Percentiles rank a stretch among this genome's conserved stretches.
phyloP scores from a whole-genome alignment of 1,140 invertebrate species.

The Macrobrachium rosenbergii region DNA sequence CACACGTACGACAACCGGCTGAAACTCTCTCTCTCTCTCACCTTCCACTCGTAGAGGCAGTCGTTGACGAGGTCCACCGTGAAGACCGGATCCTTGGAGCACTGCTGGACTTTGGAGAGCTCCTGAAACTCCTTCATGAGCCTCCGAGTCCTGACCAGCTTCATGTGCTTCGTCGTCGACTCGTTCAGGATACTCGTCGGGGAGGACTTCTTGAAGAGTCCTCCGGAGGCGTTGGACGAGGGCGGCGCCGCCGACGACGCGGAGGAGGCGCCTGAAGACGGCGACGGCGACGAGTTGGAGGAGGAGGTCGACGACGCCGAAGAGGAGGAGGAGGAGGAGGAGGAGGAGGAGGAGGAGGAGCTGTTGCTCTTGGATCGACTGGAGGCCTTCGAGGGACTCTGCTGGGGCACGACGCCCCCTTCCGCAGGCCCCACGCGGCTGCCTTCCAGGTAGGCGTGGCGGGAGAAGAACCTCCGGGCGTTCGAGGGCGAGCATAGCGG shows the following conservation, averaged over 20 bases:
- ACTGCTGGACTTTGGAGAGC: conserved; percentile 79
- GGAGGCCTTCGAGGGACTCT: no score
- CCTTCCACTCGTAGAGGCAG: conserved; percentile 93
- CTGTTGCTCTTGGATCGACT: neutral
- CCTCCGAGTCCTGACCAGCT: conserved; percentile 80
- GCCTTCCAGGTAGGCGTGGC: conserved; percentile 31
- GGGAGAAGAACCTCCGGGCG: conserved; percentile 40
- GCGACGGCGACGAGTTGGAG: no score
- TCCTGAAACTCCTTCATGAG: conserved; percentile 95
- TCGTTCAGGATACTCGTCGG: conserved; percentile 6
- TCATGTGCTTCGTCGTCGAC: conserved; percentile 69
- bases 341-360: neutral
- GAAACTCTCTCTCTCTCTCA: neutral
- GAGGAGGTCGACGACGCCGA: no score
- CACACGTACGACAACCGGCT: no score
- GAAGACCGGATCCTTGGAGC: conserved; percentile 80
- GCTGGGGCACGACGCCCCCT: neutral
- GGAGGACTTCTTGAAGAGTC: neutral
- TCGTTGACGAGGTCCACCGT: conserved; percentile 93
- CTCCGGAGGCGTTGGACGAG: neutral
- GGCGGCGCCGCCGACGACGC: neutral
- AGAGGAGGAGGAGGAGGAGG: neutral
- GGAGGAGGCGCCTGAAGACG: no score
- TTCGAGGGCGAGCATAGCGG: conserved; percentile 7
- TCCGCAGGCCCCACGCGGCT: conserved; percentile 26